phyloP scores from a whole-genome alignment of 2,113 vertebrate species.

The Suricata suricatta region DNA sequence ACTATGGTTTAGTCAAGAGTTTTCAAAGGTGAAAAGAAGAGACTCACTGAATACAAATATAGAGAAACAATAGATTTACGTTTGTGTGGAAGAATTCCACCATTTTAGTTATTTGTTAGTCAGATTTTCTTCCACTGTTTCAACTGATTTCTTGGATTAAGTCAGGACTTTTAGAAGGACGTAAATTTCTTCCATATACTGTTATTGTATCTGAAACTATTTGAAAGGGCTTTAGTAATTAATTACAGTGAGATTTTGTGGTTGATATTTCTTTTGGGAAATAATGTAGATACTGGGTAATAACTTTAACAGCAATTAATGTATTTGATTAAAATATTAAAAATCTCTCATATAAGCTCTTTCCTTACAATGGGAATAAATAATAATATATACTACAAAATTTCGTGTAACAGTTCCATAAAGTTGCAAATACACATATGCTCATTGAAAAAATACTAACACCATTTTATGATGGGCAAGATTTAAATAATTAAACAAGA shows the following conservation, averaged over 20 bases:
- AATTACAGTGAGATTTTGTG: neutral
- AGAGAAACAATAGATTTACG: neutral
- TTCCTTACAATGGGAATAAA: neutral
- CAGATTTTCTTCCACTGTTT: neutral
- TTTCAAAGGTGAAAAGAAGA: slow-evolving; percentile 21
- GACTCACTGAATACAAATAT: neutral
- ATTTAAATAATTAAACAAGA: neutral
- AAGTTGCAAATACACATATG: neutral
- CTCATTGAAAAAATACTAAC: neutral
- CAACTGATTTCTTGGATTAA: neutral
- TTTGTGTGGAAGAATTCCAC: neutral
- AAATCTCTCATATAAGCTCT: neutral
- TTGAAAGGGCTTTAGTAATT: neutral
- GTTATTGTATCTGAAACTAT: neutral
- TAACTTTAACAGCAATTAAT: neutral
- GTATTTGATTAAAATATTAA: neutral
- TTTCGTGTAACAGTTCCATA: neutral
- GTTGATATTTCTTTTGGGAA: neutral
- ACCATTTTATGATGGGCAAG: neutral
- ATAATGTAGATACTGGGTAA: neutral
- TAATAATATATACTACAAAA: neutral
- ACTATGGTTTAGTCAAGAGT: neutral
- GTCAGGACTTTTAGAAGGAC: neutral
- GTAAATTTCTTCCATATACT: neutral
- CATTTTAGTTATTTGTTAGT: neutral